phyloP scores from a whole-genome alignment of 2,797 vertebrate genomes.

The Rhinatrema bivittatum region DNA sequence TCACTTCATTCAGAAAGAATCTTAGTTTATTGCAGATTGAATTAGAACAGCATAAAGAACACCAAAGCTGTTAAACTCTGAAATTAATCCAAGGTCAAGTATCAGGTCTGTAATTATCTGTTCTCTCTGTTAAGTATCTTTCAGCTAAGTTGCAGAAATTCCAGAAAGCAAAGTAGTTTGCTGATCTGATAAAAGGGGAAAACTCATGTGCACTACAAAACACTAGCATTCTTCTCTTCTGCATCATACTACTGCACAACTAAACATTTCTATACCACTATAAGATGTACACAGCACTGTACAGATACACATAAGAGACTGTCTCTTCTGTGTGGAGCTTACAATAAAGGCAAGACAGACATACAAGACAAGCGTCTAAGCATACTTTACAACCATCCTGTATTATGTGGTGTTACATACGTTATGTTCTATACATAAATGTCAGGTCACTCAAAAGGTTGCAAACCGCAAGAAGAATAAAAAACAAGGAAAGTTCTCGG shows the following conservation, averaged over 20 bases:
- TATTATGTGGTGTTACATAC: neutral
- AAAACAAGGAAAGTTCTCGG: neutral
- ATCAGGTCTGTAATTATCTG: neutral
- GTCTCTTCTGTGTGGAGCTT: too few relatives aligned
- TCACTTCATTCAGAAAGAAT: constrained; percentile 33
- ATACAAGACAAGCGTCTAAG: too few relatives aligned
- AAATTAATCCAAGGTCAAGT: neutral
- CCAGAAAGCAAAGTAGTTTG: neutral
- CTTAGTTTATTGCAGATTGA: constrained; percentile 11
- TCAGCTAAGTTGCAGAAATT: neutral
- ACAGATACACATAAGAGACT: too few relatives aligned
- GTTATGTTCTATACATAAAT: neutral
- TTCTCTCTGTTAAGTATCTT: neutral
- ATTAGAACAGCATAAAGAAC: constrained; percentile 16
- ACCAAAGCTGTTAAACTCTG: neutral
- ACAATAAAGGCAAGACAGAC: too few relatives aligned
- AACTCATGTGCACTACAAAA: too few relatives aligned
- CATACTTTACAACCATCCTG: too few relatives aligned
- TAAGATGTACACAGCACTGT: too few relatives aligned
- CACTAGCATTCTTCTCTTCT: neutral
- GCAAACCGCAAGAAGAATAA: neutral
- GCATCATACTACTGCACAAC: too few relatives aligned
- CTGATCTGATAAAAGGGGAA: neutral
- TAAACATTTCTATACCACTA: too few relatives aligned
- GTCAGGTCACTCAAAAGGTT: neutral